Conservation (phyloP, 2,888 invertebrate genomes). For the Drosophila subsilvestris region DNA sequence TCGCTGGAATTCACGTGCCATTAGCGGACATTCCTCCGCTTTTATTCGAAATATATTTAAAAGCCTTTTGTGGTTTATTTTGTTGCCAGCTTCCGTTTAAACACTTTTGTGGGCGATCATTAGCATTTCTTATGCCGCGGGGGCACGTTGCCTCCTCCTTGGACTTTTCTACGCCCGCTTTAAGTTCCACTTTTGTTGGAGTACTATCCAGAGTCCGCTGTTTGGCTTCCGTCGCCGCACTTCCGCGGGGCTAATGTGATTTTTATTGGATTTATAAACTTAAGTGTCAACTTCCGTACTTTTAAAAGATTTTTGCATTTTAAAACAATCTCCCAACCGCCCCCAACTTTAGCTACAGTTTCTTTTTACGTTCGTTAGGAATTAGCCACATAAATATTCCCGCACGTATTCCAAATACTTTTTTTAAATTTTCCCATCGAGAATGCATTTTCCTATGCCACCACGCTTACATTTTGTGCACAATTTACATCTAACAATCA, state of each 20-base stretch:
- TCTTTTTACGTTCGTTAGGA: constrained; percentile 36
- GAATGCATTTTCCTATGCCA: constrained; percentile 57
- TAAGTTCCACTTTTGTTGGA: neutral
- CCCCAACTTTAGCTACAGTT: constrained; percentile 3
- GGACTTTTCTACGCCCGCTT: neutral
- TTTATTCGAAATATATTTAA: constrained; percentile 5
- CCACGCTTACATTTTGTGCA: constrained; percentile 26
- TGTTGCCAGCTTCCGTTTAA: constrained; percentile 7
- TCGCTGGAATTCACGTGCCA: neutral
- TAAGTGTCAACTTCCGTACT: constrained; percentile 71
- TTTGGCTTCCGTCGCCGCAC: constrained; percentile 66
- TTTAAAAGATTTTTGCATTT: constrained; percentile 28
- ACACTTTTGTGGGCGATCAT: constrained; percentile 50
- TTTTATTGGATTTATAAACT: constrained; percentile 80
- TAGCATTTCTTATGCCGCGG: constrained; percentile 55
- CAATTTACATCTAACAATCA: constrained; percentile 20
- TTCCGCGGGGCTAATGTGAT: constrained; percentile 74
- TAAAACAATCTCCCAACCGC: neutral
- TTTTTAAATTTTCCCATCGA: constrained; percentile 55
- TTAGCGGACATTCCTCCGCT: neutral
- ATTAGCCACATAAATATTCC: constrained; percentile 59
- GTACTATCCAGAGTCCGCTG: constrained; percentile 31
- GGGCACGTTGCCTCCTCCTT: constrained; percentile 4
- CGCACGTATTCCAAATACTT: constrained; percentile 30
- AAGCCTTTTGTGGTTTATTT: constrained; percentile 20